phyloP scores from a whole-genome alignment of 2,888 invertebrate species.

The Tyria jacobaeae region DNA sequence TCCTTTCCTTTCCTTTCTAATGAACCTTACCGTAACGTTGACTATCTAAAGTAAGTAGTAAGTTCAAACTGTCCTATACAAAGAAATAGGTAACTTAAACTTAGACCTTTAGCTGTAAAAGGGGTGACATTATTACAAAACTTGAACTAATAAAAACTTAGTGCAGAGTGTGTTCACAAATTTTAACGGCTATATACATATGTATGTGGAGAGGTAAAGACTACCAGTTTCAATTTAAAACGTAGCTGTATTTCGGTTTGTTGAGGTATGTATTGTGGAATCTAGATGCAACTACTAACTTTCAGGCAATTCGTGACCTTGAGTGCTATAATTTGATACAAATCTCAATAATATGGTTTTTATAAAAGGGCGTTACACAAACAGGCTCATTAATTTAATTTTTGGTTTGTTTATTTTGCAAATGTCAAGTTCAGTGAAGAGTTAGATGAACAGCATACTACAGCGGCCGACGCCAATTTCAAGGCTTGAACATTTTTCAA shows the following conservation, averaged over 20 bases:
- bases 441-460: slow-evolving; percentile 9
- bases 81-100: neutral
- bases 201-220: no score
- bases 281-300: no score
- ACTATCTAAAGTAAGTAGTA: neutral
- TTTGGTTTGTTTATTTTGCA: neutral
- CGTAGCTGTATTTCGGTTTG: no score
- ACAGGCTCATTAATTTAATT: neutral
- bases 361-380: no score
- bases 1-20: no score
- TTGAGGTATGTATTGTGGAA: no score
- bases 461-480: slow-evolving; percentile 1
- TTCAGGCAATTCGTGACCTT: no score
- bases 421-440: slow-evolving; percentile 24
- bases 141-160: neutral
- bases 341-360: no score
- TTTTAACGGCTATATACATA: neutral
- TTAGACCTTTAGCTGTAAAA: neutral
- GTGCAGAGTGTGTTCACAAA: neutral
- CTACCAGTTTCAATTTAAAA: neutral
- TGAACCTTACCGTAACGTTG: no score
- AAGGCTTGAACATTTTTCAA: slow-evolving; percentile 20
- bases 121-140: neutral
- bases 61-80: neutral
- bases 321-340: no score